Evolutionary conservation across 2,797 vertebrate genomes (phyloP).

Genomic region (Nyctalus aviator): DNA sequence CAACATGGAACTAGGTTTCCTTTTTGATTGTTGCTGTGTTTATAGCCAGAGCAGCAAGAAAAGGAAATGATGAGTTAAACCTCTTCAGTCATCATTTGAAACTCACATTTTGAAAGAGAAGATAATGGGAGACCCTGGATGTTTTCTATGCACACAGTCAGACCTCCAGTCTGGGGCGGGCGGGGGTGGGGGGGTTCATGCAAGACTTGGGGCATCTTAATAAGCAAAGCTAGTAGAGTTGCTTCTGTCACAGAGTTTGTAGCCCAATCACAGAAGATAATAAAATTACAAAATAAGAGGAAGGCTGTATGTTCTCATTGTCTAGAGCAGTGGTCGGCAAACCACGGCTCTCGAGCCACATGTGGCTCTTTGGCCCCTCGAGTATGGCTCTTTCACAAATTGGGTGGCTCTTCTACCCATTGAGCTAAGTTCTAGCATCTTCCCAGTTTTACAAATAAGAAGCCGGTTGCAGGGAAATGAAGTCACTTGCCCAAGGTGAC

Average conservation of each 20-base stretch:
- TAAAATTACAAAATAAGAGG: background rate
- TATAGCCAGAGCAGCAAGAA: background rate
- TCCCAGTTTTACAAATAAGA: background rate
- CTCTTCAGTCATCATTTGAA: background rate
- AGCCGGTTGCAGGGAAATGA: background rate
- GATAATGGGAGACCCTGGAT: too few relatives aligned
- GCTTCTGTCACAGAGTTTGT: background rate
- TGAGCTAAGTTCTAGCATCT: background rate
- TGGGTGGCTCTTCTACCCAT: too few relatives aligned
- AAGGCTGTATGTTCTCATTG: background rate
- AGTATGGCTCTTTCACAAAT: too few relatives aligned
- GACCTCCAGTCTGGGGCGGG: too few relatives aligned
- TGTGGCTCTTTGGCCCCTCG: too few relatives aligned
- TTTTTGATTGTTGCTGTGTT: background rate
- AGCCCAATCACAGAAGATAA: background rate
- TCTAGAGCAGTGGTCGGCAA: background rate
- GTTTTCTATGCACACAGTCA: accelerated
- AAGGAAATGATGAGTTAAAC: background rate
- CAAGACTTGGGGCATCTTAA: background rate
- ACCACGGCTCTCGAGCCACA: too few relatives aligned
- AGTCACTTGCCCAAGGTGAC: background rate
- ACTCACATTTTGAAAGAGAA: background rate
- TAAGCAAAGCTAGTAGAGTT: background rate
- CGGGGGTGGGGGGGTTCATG: accelerated
- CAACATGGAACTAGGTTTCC: background rate